Evolutionary conservation across 2,888 invertebrate species (phyloP).

Genomic region (Tenthredo notha): DNA sequence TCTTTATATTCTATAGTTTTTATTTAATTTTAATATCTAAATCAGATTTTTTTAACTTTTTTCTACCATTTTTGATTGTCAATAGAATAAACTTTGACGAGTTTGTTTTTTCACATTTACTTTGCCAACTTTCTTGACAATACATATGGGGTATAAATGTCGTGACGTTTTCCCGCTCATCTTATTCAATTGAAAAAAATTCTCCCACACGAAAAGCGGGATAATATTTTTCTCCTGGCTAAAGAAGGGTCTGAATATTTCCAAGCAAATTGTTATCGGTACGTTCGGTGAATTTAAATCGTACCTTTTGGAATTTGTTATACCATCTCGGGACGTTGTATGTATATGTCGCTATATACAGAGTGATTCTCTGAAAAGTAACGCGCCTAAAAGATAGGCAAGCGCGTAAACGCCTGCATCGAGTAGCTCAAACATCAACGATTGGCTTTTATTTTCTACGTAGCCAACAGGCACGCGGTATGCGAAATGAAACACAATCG

Average conservation of each 20-base stretch:
- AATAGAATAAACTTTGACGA: not conserved
- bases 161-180: not conserved
- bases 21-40: not conserved
- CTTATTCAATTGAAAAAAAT: not conserved
- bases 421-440: no score
- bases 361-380: no score
- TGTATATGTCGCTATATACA: not conserved
- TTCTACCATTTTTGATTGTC: not conserved
- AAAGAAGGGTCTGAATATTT: not conserved
- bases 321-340: not conserved
- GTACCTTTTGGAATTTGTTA: constrained; percentile 16
- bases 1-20: not conserved
- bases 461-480: no score
- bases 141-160: not conserved
- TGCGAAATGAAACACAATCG: no score
- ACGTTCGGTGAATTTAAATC: constrained; percentile 14
- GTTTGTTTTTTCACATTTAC: not conserved
- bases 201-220: not conserved
- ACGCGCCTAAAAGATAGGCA: no score
- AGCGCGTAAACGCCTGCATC: no score
- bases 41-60: not conserved
- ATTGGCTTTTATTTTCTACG: no score
- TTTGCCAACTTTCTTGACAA: not conserved
- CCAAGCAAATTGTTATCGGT: constrained; percentile 2
- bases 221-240: not conserved